Percentiles rank a stretch among this genome's conserved stretches.
Conservation (phyloP, 1,140 invertebrate genomes). For the Zeugodacus cucurbitae region DNA sequence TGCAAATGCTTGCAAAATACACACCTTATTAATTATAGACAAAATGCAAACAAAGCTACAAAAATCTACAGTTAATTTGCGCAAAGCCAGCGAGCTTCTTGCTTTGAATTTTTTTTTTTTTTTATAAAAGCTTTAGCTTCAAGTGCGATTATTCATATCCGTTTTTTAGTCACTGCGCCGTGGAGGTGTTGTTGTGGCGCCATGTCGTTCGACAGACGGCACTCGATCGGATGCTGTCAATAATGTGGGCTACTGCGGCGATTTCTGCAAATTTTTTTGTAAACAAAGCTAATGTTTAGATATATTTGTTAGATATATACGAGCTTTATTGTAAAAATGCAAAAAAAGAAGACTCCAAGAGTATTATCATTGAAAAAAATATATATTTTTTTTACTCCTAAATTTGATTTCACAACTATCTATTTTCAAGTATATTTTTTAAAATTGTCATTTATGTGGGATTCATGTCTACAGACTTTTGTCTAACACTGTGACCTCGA, state of each 20-base stretch:
- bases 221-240: background rate
- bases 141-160: background rate
- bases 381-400: background rate
- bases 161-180: background rate
- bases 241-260: background rate
- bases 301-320: background rate
- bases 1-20: background rate
- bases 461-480: background rate
- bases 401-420: background rate
- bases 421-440: background rate
- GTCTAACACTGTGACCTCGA: background rate
- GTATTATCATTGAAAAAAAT: background rate
- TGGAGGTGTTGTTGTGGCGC: constrained; percentile 5
- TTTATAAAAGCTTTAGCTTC: background rate
- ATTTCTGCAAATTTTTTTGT: background rate
- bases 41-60: background rate
- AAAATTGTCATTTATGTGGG: background rate
- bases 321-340: background rate
- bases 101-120: background rate
- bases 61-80: background rate
- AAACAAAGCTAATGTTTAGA: background rate
- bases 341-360: background rate
- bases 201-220: background rate
- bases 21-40: background rate
- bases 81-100: background rate